Evolutionary conservation across 1,140 invertebrate species (phyloP).

Genomic region (Drosophila takahashii): DNA sequence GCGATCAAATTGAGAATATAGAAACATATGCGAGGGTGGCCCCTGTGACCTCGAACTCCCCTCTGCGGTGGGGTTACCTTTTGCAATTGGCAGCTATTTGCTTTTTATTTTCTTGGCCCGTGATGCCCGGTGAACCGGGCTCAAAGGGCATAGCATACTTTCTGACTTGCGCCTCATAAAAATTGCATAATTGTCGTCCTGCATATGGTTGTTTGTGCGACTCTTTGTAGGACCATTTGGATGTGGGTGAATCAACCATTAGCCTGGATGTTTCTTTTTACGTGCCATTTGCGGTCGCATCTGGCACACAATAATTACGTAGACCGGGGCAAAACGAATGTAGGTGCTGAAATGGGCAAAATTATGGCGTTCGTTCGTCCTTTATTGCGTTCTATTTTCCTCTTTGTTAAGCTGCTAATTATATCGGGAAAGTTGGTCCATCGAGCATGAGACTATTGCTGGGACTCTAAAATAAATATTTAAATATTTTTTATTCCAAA

Average conservation of each 20-base stretch:
- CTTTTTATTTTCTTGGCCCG: conserved; percentile 36
- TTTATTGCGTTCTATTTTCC: conserved; percentile 14
- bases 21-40: conserved; percentile 14
- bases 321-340: conserved; percentile 25
- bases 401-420: conserved; percentile 43
- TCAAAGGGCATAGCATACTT: conserved; percentile 66
- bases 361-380: conserved; percentile 36
- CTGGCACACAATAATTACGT: conserved; percentile 62
- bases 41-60: conserved; percentile 40
- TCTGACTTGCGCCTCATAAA: conserved; percentile 68
- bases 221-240: conserved; percentile 13
- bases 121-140: conserved; percentile 29
- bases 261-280: conserved; percentile 52
- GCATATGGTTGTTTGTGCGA: conserved; percentile 28
- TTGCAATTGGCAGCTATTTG: conserved; percentile 40
- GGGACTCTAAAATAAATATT: not conserved
- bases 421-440: not conserved
- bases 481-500: not conserved
- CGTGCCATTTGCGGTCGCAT: conserved; percentile 68
- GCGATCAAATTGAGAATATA: conserved; percentile 21
- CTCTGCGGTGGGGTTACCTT: conserved; percentile 14
- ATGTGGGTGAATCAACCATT: conserved; percentile 47
- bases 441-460: not conserved
- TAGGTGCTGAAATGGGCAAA: conserved; percentile 41
- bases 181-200: conserved; percentile 75